Evolutionary conservation across 2,888 invertebrate genomes (phyloP).

Genomic region (Euspilapteryx auroguttella): DNA sequence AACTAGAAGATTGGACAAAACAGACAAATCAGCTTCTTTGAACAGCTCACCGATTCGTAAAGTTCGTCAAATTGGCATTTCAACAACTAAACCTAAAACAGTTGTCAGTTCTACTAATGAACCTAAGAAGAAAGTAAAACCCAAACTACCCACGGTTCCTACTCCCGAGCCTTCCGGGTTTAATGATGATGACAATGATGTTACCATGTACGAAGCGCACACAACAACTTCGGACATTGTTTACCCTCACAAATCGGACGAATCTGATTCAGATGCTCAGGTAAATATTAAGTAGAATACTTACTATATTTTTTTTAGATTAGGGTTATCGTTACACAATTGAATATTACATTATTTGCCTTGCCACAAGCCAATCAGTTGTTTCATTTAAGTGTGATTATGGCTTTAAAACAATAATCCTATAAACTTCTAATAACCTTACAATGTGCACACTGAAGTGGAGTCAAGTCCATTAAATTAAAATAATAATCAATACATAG

Average conservation of each 20-base stretch:
- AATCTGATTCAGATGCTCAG: conserved; percentile 45
- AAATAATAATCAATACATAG: no score
- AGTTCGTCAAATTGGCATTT: conserved; percentile 38
- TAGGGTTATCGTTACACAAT: no score
- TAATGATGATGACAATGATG: conserved; percentile 34
- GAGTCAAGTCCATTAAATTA: no score
- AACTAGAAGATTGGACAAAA: conserved; percentile 44
- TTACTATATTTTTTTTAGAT: no score
- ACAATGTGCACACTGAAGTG: no score
- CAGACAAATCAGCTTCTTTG: conserved; percentile 41
- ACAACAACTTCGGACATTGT: conserved; percentile 42
- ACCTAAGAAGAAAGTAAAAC: conserved; percentile 34
- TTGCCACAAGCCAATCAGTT: no score
- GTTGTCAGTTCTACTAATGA: conserved; percentile 36
- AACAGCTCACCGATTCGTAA: conserved; percentile 53
- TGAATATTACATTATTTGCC: no score
- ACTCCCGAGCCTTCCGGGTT: conserved; percentile 20
- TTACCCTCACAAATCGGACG: conserved; percentile 29
- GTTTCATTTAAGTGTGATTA: no score
- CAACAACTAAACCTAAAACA: conserved; percentile 25
- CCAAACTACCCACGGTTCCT: conserved; percentile 24
- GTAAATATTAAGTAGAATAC: no score
- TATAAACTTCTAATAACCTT: no score
- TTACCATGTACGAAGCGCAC: conserved; percentile 52
- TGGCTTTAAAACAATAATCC: no score